Conservation (phyloP, 35 echinoderm and acorn worm species). For the Apostichopus californicus region DNA sequence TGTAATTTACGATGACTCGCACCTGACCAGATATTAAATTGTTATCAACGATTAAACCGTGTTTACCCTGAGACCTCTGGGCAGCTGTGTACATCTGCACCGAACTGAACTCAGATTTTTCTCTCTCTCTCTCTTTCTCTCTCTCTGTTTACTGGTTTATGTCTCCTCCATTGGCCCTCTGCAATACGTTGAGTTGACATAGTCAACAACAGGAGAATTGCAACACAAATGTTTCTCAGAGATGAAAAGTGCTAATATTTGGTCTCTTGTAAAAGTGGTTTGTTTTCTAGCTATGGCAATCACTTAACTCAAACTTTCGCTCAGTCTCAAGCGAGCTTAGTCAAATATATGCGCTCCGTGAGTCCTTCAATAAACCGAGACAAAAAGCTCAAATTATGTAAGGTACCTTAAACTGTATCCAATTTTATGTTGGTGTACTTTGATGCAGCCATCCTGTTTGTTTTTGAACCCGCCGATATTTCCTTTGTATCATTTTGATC, state of each 20-base stretch:
- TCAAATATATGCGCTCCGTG: too few relatives aligned
- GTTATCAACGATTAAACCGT: constrained; percentile 13
- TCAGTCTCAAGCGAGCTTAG: too few relatives aligned
- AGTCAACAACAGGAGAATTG: constrained; percentile 10
- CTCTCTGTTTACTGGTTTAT: background rate
- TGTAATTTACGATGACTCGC: background rate
- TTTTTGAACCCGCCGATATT: too few relatives aligned
- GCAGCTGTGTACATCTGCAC: constrained; percentile 20
- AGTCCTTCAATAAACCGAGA: too few relatives aligned
- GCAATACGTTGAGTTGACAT: background rate
- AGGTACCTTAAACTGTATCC: too few relatives aligned
- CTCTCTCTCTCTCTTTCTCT: background rate
- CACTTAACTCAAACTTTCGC: too few relatives aligned
- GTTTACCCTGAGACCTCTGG: background rate
- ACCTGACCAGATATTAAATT: constrained; percentile 34
- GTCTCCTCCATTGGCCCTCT: background rate
- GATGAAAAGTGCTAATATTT: constrained; percentile 30
- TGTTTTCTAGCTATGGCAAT: background rate
- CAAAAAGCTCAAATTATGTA: too few relatives aligned
- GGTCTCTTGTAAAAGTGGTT: constrained; percentile 3
- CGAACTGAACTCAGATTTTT: background rate
- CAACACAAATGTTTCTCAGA: background rate
- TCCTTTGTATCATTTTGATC: too few relatives aligned
- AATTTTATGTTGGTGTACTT: too few relatives aligned
- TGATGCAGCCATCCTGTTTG: too few relatives aligned